Conservation (phyloP, 2,113 vertebrate genomes). For the Malurus cyaneus region DNA sequence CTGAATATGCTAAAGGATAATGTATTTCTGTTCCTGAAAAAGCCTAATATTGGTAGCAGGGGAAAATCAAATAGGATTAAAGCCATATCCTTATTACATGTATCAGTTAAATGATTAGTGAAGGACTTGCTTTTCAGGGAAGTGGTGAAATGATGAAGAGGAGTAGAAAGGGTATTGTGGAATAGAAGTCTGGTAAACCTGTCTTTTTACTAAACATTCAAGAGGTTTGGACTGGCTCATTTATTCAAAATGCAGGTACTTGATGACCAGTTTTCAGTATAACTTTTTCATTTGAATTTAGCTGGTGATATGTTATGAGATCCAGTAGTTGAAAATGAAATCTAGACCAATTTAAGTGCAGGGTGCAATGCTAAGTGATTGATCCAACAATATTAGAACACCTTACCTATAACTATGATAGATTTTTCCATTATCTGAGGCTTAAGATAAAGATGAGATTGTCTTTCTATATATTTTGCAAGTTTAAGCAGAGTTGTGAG, state of each 20-base stretch:
- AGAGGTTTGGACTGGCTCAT: not conserved
- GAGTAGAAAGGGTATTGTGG: not conserved
- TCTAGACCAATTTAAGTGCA: not conserved
- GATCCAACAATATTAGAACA: not conserved
- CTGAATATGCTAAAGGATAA: not conserved
- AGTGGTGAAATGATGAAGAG: not conserved
- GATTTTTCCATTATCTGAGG: not conserved
- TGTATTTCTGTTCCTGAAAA: not conserved
- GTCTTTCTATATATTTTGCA: not conserved
- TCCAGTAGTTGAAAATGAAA: not conserved
- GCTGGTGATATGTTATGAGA: not conserved
- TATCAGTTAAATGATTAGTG: not conserved
- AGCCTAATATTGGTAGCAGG: not conserved
- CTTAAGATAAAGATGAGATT: not conserved
- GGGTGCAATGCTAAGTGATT: not conserved
- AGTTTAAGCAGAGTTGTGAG: not conserved
- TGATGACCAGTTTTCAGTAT: not conserved
- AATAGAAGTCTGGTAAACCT: not conserved
- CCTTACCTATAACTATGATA: not conserved
- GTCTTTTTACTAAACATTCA: not conserved
- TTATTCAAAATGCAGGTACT: not conserved
- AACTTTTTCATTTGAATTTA: not conserved
- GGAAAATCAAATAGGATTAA: not conserved
- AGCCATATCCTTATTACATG: not conserved
- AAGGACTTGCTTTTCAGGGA: not conserved